Conservation (phyloP, 1,140 invertebrate genomes). For the Goniozus legneri region DNA sequence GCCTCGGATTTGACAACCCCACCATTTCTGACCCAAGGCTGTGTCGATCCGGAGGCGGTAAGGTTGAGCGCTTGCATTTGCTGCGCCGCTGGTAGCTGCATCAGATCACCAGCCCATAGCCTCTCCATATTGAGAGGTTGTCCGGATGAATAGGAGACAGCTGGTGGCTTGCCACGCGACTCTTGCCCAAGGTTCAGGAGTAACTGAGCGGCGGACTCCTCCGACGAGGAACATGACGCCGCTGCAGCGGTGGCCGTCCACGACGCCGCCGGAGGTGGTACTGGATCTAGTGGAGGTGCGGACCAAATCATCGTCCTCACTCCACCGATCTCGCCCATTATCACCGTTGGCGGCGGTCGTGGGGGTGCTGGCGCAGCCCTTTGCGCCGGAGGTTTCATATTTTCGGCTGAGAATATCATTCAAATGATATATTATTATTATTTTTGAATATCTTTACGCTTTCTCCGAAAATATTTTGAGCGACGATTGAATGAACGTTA, state of each 20-base stretch:
- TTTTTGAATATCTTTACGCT: no score
- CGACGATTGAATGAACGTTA: not conserved
- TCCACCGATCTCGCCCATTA: conserved; percentile 87
- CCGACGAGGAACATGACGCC: conserved; percentile 55
- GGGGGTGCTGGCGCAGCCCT: conserved; percentile 58
- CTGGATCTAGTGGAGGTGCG: conserved; percentile 58
- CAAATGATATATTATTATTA: not conserved
- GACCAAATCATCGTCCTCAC: conserved; percentile 91
- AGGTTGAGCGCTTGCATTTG: conserved; percentile 79
- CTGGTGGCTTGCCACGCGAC: conserved; percentile 52
- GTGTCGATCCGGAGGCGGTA: conserved; percentile 59
- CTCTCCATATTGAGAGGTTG: conserved; percentile 85
- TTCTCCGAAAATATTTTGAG: no score
- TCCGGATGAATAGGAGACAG: conserved; percentile 53
- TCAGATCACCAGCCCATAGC: conserved; percentile 82
- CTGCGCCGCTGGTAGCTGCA: conserved; percentile 76
- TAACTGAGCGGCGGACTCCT: conserved; percentile 79
- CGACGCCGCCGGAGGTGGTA: conserved; percentile 46
- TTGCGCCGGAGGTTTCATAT: conserved; percentile 59
- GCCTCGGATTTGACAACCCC: conserved; percentile 43
- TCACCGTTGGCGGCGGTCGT: conserved; percentile 77
- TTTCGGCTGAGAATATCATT: conserved; percentile 39
- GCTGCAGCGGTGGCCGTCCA: conserved; percentile 50
- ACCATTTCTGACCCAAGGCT: conserved; percentile 51
- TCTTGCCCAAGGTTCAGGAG: conserved; percentile 76